Conservation (phyloP, 2,797 vertebrate species). For the Rhinichthys osculus region DNA sequence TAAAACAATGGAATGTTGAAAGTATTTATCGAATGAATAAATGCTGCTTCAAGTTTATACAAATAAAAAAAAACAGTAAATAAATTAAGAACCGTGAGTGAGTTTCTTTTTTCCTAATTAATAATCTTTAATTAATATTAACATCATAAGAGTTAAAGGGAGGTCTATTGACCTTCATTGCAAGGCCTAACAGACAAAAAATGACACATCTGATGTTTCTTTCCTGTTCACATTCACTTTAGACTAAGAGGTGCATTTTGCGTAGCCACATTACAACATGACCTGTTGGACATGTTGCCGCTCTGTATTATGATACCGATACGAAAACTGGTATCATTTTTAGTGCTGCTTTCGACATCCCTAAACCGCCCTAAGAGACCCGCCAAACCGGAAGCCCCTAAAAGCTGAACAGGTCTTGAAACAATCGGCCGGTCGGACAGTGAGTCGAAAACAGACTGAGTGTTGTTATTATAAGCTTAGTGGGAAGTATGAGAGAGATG, state of each 20-base stretch:
- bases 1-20: not conserved
- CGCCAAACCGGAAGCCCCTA: constrained; percentile 56
- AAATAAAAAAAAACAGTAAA: not conserved
- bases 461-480: constrained; percentile 74
- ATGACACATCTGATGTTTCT: not conserved
- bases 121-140: not conserved
- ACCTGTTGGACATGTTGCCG: not conserved
- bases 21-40: not conserved
- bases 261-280: not conserved
- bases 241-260: not conserved
- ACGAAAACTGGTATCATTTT: not conserved
- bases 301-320: not conserved
- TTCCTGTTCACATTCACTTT: not conserved
- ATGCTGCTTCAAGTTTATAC: not conserved
- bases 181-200: not conserved
- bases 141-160: not conserved
- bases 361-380: not conserved
- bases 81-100: not conserved
- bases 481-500: constrained; percentile 58
- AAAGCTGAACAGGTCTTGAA: constrained; percentile 64
- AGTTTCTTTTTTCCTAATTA: not conserved
- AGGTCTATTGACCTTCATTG: not conserved
- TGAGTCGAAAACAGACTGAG: constrained; percentile 73
- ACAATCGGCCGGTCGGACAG: constrained; percentile 69
- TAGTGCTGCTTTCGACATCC: not conserved